Evolutionary conservation across 37 sponge, comb jelly and placozoan species (phyloP).

Genomic region (Mnemiopsis leidyi): DNA sequence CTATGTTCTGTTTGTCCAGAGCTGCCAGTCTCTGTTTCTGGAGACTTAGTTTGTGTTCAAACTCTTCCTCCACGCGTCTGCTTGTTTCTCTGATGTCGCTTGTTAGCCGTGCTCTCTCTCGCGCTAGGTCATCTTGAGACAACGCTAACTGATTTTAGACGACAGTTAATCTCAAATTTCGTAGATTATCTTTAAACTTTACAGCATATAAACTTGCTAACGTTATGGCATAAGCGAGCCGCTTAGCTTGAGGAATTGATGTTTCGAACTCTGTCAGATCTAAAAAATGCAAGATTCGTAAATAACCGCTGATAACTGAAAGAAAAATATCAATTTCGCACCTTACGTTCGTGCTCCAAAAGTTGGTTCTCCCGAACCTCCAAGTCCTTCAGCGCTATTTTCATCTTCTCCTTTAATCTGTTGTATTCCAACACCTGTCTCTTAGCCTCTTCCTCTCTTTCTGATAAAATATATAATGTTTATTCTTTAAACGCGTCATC

Average conservation of each 20-base stretch:
- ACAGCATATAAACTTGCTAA: too few species aligned
- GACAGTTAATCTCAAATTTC: too few species aligned
- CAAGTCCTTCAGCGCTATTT: conserved; percentile 39
- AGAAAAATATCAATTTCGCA: not conserved
- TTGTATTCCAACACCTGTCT: conserved; percentile 59
- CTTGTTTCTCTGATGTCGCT: conserved; percentile 28
- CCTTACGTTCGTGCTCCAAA: conserved; percentile 58
- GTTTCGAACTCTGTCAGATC: too few species aligned
- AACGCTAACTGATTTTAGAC: not conserved
- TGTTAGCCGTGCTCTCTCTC: conserved; percentile 32
- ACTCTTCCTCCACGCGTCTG: conserved; percentile 23
- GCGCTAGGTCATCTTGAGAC: conserved; percentile 4
- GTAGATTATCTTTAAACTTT: too few species aligned
- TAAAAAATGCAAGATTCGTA: too few species aligned
- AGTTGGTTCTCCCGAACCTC: conserved; percentile 41
- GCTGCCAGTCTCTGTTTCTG: conserved; percentile 50
- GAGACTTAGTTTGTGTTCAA: conserved; percentile 45
- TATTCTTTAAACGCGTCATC: too few species aligned
- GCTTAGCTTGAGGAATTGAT: too few species aligned
- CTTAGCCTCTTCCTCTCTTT: conserved; percentile 27
- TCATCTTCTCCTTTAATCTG: conserved; percentile 61
- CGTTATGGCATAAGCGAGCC: too few species aligned
- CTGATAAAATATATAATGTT: too few species aligned
- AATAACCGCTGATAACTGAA: too few species aligned
- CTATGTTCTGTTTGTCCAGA: conserved; percentile 35